Conservation (phyloP, 2,888 invertebrate species). For the Lepidochrysops patricia region DNA sequence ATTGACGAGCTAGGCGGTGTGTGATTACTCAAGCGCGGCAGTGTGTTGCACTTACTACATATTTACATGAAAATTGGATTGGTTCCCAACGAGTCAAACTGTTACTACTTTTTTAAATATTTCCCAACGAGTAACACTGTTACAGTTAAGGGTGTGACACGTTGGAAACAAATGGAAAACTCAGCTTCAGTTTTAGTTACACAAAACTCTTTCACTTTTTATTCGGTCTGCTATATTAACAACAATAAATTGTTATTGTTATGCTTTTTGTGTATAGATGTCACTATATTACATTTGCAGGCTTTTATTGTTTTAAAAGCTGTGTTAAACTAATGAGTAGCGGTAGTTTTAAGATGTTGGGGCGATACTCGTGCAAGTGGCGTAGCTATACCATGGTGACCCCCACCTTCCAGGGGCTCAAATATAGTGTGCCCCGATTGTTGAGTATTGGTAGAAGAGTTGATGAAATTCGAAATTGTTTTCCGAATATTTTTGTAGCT, state of each 20-base stretch:
- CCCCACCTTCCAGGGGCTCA: neutral
- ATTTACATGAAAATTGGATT: too few species aligned
- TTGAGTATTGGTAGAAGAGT: neutral
- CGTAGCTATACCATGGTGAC: neutral
- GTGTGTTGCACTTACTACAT: too few species aligned
- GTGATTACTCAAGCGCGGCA: too few species aligned
- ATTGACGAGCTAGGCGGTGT: too few species aligned
- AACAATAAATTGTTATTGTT: slow-evolving; percentile 30
- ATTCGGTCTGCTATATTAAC: slow-evolving; percentile 3
- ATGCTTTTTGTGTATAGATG: slow-evolving; percentile 56
- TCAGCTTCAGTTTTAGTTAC: too few species aligned
- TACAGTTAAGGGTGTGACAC: too few species aligned
- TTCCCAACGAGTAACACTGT: too few species aligned
- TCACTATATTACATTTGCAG: slow-evolving; percentile 43
- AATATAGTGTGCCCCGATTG: neutral
- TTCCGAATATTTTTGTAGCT: neutral
- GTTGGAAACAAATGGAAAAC: too few species aligned
- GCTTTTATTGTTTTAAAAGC: slow-evolving; percentile 44
- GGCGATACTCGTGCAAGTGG: slow-evolving; percentile 3
- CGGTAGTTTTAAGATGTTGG: slow-evolving; percentile 24
- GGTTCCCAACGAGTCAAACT: too few species aligned
- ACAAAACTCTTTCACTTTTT: too few species aligned
- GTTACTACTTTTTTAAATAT: too few species aligned
- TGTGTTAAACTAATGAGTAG: slow-evolving; percentile 46
- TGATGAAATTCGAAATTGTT: neutral